phyloP scores from a whole-genome alignment of 2,888 invertebrate species.

The Argyresthia goedartella region DNA sequence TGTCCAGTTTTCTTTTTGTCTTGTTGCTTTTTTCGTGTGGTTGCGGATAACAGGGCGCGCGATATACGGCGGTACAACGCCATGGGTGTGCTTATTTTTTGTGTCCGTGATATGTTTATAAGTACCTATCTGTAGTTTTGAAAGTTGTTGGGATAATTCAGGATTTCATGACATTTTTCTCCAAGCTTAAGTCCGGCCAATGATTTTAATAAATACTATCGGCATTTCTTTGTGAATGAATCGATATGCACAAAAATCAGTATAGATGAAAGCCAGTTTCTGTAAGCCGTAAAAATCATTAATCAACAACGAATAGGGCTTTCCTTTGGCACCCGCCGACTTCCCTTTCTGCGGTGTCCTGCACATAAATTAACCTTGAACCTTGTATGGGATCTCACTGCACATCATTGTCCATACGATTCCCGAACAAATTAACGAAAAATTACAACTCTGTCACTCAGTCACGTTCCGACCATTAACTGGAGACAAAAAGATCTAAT shows the following conservation, averaged over 20 bases:
- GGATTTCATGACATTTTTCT: too few species aligned
- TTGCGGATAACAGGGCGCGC: neutral
- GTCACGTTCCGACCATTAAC: constrained; percentile 67
- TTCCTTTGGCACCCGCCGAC: constrained; percentile 14
- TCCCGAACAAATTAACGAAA: constrained; percentile 52
- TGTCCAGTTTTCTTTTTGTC: constrained; percentile 20
- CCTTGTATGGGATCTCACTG: constrained; percentile 38
- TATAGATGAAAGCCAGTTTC: neutral
- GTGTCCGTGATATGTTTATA: too few species aligned
- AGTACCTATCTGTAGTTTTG: too few species aligned
- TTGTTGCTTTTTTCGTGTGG: neutral
- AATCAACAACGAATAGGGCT: constrained; percentile 7
- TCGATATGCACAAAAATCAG: neutral
- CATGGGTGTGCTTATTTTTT: too few species aligned
- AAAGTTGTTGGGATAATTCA: too few species aligned
- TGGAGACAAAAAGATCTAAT: constrained; percentile 65
- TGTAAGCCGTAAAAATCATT: constrained; percentile 11
- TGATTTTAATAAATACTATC: too few species aligned
- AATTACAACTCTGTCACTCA: constrained; percentile 51
- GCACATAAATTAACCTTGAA: constrained; percentile 45
- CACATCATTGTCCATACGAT: constrained; percentile 48
- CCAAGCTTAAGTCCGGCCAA: too few species aligned
- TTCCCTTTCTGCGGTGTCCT: constrained; percentile 2
- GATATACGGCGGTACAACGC: neutral
- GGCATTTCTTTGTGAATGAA: neutral